Conservation (phyloP, 1,140 invertebrate species). For the Chrysomallon squamiferum region DNA sequence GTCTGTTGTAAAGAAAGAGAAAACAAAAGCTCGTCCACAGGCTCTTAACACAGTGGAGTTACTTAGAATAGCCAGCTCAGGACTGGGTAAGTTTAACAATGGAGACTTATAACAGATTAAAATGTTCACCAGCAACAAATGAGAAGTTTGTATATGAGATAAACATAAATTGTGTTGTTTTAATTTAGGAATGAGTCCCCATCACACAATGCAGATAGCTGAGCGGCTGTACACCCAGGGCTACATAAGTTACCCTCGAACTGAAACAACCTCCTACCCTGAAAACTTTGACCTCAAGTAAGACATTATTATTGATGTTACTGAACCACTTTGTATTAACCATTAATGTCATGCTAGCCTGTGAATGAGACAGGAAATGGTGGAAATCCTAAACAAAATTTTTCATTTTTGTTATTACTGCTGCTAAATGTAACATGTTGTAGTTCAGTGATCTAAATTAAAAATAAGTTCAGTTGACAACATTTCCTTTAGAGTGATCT, state of each 20-base stretch:
- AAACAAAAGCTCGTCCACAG: conserved; percentile 82
- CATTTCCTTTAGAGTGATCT: too few relatives aligned
- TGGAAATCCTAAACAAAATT: background rate
- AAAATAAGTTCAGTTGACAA: too few relatives aligned
- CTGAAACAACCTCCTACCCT: conserved; percentile 89
- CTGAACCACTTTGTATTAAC: background rate
- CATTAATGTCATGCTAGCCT: background rate
- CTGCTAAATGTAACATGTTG: too few relatives aligned
- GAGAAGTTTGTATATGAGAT: background rate
- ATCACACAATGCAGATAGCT: conserved; percentile 95
- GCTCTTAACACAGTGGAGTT: conserved; percentile 98
- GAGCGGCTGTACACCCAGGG: conserved; percentile 75
- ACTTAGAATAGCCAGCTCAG: conserved; percentile 91
- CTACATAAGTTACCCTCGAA: conserved; percentile 65
- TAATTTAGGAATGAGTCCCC: conserved; percentile 81
- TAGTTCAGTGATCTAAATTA: too few relatives aligned
- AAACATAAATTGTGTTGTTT: too few relatives aligned
- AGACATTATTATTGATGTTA: conserved; percentile 44
- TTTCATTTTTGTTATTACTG: too few relatives aligned
- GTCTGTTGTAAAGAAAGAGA: conserved; percentile 69
- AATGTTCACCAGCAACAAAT: background rate
- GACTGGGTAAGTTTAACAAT: conserved; percentile 68
- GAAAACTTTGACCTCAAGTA: conserved; percentile 93
- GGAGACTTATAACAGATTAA: conserved; percentile 62
- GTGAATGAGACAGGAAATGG: background rate